Conservation (phyloP, 2,113 vertebrate species). For the Maccullochella peelii region DNA sequence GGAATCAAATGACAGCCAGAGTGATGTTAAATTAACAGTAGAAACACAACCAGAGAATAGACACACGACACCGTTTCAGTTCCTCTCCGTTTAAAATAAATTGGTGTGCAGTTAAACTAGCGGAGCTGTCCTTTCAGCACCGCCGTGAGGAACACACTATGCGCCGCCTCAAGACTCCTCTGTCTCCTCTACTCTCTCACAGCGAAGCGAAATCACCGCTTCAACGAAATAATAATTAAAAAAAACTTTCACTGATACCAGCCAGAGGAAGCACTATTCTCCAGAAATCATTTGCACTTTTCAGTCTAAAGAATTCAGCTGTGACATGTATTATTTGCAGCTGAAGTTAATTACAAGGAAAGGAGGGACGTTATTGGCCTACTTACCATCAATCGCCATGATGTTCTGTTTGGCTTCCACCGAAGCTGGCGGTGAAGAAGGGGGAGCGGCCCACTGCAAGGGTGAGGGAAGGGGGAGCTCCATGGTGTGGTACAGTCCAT, state of each 20-base stretch:
- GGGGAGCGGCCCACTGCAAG: constrained; percentile 60
- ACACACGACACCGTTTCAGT: neutral
- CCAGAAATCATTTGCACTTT: neutral
- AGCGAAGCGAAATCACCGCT: constrained; percentile 21
- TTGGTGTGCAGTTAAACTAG: neutral
- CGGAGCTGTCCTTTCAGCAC: constrained; percentile 83
- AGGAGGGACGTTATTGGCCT: constrained; percentile 86
- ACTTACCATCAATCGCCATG: constrained; percentile 96
- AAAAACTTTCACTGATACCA: constrained; percentile 5
- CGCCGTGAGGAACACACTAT: constrained; percentile 11
- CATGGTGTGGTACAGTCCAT: constrained; percentile 68
- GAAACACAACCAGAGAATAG: neutral
- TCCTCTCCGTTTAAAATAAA: neutral
- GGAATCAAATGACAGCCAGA: neutral
- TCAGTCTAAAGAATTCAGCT: neutral
- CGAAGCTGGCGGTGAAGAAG: constrained; percentile 75
- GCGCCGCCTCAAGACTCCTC: neutral
- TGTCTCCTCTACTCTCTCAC: constrained; percentile 27
- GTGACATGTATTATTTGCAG: constrained; percentile 12
- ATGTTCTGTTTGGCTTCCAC: constrained; percentile 89
- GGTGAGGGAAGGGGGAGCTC: neutral
- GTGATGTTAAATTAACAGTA: neutral
- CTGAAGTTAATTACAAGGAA: constrained; percentile 58
- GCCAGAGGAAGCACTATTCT: neutral
- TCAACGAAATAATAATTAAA: neutral